These are phyloP conservation scores for Meloidogyne floridensis DNA, from an alignment of 1,140 invertebrate species.

Conservation along the genomic window DNA sequence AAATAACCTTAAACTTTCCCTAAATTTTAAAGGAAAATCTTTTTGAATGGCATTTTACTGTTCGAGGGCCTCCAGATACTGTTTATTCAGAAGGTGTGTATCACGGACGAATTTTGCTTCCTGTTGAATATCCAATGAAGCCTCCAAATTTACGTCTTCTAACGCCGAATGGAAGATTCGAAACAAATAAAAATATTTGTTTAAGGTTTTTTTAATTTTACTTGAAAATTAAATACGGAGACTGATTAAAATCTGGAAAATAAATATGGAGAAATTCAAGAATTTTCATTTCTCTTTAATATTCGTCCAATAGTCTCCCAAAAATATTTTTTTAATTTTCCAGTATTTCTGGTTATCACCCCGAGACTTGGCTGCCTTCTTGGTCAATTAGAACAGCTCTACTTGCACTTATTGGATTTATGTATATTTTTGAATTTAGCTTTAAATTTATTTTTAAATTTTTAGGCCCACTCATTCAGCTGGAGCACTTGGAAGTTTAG, in stretches of 20 bases:
- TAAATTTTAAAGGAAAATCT: slow-evolving; percentile 76
- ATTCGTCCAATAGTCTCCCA: no score
- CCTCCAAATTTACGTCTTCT: slow-evolving; percentile 91
- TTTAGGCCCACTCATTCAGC: slow-evolving; percentile 72
- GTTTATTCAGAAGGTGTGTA: slow-evolving; percentile 68
- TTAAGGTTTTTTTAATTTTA: slow-evolving; percentile 66
- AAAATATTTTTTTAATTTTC: not conserved
- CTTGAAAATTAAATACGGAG: no score
- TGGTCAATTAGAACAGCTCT: slow-evolving; percentile 82
- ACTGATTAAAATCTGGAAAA: no score
- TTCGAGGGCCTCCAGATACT: slow-evolving; percentile 50
- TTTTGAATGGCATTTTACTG: slow-evolving; percentile 98
- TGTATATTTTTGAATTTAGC: slow-evolving; percentile 69
- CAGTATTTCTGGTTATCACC: slow-evolving; percentile 94
- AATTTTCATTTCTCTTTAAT: no score
- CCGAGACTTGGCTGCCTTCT: slow-evolving; percentile 83
- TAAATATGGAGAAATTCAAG: no score
- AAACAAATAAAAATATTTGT: slow-evolving; percentile 91
- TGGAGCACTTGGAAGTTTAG: slow-evolving; percentile 85
- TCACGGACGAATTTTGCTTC: slow-evolving; percentile 79
- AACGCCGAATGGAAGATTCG: slow-evolving; percentile 93
- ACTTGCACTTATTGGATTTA: slow-evolving; percentile 86
- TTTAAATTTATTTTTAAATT: not conserved
- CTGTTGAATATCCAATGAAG: slow-evolving; percentile 93
- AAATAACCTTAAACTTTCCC: not conserved